phyloP scores from a whole-genome alignment of 2,797 vertebrate genomes.

The Cynopterus sphinx region DNA sequence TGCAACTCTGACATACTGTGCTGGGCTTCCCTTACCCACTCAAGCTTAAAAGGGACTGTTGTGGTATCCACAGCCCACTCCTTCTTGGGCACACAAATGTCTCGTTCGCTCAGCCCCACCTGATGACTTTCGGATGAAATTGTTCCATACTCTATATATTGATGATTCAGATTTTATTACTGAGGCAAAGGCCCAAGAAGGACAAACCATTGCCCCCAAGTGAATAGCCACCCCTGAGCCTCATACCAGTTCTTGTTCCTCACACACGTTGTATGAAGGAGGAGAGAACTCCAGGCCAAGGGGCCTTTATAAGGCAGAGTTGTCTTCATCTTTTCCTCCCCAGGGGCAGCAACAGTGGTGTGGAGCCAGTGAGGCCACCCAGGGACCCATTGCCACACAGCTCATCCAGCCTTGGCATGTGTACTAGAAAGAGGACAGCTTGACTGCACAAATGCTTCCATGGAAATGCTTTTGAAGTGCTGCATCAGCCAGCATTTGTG shows the following conservation, averaged over 20 bases:
- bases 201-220: background rate
- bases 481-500: constrained; percentile 20
- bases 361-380: accelerated
- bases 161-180: background rate
- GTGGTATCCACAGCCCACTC: no score
- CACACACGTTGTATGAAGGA: background rate
- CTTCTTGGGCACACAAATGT: background rate
- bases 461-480: constrained; percentile 67
- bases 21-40: background rate
- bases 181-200: background rate
- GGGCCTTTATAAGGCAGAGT: background rate
- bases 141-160: background rate
- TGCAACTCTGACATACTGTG: accelerated
- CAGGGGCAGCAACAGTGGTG: background rate
- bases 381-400: background rate
- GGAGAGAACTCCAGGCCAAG: background rate
- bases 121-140: background rate
- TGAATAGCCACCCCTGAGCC: background rate
- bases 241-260: background rate
- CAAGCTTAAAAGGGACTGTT: background rate
- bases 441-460: constrained; percentile 47
- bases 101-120: background rate
- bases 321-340: background rate
- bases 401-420: background rate
- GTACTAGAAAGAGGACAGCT: constrained; percentile 55